Percentiles rank a stretch among this genome's conserved stretches.
Evolutionary conservation across 2,888 invertebrate genomes (phyloP).

Genomic region (Brenthis daphne): DNA sequence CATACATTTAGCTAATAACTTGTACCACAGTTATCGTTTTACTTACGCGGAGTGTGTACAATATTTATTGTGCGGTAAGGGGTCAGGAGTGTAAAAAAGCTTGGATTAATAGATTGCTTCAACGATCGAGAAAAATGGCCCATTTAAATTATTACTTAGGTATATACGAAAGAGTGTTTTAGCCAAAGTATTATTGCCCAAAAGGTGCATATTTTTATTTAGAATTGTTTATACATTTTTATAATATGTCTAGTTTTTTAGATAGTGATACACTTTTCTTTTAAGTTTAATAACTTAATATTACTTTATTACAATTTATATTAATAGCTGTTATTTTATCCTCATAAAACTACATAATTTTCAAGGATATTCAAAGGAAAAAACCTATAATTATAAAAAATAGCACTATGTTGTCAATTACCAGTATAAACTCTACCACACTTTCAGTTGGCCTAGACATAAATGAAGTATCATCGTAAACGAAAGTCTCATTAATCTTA

Average conservation of each 20-base stretch:
- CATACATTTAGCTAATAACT: neutral
- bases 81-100: constrained; percentile 37
- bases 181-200: neutral
- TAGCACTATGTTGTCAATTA: too few relatives aligned
- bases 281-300: too few relatives aligned
- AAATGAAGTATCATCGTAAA: constrained; percentile 11
- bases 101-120: constrained; percentile 41
- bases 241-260: too few relatives aligned
- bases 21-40: constrained; percentile 46
- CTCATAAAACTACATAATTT: too few relatives aligned
- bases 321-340: too few relatives aligned
- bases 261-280: too few relatives aligned
- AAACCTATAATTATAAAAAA: too few relatives aligned
- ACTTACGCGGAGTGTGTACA: constrained; percentile 58
- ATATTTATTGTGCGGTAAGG: constrained; percentile 61
- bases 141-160: constrained; percentile 18
- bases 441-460: constrained; percentile 7
- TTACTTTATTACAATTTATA: too few relatives aligned
- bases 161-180: neutral
- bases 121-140: constrained; percentile 32
- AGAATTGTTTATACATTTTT: too few relatives aligned
- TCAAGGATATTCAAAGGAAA: too few relatives aligned
- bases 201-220: neutral
- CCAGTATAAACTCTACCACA: too few relatives aligned
- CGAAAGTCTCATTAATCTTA: constrained; percentile 25